Evolutionary conservation across 2,888 invertebrate species (phyloP), one percentile per base, ranked within the genome.

Genomic region (Sipha maydis): DNA sequence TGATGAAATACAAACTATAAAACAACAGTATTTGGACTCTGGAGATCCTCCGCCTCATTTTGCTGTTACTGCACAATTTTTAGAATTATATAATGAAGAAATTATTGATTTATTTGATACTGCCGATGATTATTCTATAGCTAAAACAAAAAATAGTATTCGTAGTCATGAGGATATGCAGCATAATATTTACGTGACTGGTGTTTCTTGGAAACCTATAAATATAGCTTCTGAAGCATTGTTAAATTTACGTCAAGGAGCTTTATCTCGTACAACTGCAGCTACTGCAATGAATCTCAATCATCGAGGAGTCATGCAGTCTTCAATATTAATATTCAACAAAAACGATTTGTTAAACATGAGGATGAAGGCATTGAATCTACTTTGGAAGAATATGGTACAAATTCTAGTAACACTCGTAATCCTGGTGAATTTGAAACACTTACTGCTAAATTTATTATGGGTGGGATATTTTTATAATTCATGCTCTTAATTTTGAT

Each of bases 281-380:
- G 97, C 97, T 80, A 99, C 99, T 0, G 97, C 98, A 93, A 99
- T 99, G 99, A 99, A 99, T 93, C 97, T 0, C 97, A 97, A 90
- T 99, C 98, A 0, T 98, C 98, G 0, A 93, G 99, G 89, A 98
- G 98, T 56, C 99, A 99, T 92, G 99, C 99, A 3, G 97, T 99
- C 90, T 99, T 99, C 92, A 98, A 99, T 0, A 93, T 99, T 67
- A 94, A 96, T 90, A 94, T 99, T 89, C 95, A 96, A 90, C 97
- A 98, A 91, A 96, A 97, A 92, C 93, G 97, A 90, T 93, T 97
- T 77, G 95, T 96, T 76, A 92, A 93, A 34, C 91, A 92, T 2
- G 92, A 92, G 90, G 93, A 93, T 28, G 92, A 91, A 21, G 95
- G 95, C 85, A 85, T 79, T n/a, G 89, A 89, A 71, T 89, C 89